These are phyloP conservation scores for Ariopsis seemanni DNA, from an alignment of 2,113 vertebrate genomes.

Conservation along the genomic window DNA sequence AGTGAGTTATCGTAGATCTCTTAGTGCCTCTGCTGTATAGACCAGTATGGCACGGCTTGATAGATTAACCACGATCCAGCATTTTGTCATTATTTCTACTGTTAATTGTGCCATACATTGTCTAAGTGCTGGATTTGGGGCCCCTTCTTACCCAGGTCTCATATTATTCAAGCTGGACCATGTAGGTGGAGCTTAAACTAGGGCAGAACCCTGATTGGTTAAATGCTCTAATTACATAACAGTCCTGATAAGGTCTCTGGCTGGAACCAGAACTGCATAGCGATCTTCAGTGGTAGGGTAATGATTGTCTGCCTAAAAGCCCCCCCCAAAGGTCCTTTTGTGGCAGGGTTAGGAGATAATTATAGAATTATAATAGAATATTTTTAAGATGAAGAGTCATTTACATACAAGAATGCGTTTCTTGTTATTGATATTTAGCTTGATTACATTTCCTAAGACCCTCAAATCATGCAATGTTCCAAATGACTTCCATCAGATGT, in stretches of 20 bases:
- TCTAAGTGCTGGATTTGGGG: not conserved
- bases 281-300: not conserved
- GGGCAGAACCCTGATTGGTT: not conserved
- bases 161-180: not conserved
- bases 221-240: not conserved
- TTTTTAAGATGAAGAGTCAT: not conserved
- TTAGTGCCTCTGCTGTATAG: not conserved
- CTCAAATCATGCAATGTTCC: not conserved
- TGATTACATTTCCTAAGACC: not conserved
- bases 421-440: not conserved
- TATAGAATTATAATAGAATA: too few relatives aligned
- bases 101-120: not conserved
- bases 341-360: not conserved
- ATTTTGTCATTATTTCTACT: not conserved
- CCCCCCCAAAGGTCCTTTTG: not conserved
- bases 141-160: not conserved
- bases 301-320: not conserved
- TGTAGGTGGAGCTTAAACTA: not conserved
- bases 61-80: not conserved
- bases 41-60: not conserved
- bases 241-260: not conserved
- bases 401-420: not conserved
- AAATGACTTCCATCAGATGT: not conserved
- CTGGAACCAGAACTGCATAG: not conserved
- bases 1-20: conserved; percentile 67